Evolutionary conservation across 1,140 invertebrate genomes (phyloP).

Genomic region (Euura saliciscinereae): DNA sequence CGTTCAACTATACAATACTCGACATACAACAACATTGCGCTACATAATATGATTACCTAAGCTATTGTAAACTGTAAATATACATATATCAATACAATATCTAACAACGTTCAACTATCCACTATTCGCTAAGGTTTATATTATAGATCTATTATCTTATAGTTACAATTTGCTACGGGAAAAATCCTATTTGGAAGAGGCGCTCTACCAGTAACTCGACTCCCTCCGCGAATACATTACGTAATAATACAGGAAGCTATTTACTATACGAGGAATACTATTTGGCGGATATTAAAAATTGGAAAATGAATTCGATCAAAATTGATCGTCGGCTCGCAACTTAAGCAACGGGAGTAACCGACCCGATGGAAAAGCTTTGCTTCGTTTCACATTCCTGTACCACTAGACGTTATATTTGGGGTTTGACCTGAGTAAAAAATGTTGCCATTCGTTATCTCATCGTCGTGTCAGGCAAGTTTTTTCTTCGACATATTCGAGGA

Average conservation of each 20-base stretch:
- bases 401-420: background rate
- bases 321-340: too few species aligned
- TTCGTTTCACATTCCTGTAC: background rate
- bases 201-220: background rate
- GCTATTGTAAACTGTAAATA: constrained; percentile 2
- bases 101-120: background rate
- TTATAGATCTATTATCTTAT: background rate
- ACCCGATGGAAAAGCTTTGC: background rate
- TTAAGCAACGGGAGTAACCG: background rate
- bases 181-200: constrained; percentile 4
- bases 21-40: background rate
- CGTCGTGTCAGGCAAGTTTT: background rate
- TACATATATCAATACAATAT: background rate
- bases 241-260: constrained; percentile 3
- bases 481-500: background rate
- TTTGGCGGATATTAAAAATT: background rate
- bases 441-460: background rate
- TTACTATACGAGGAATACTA: background rate
- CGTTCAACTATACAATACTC: background rate
- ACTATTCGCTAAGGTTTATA: background rate
- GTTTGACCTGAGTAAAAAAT: background rate
- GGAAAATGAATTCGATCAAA: too few species aligned
- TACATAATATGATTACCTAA: background rate
- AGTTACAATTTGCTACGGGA: background rate
- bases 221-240: background rate